Percentiles rank a stretch among this genome's conserved stretches.
Evolutionary conservation across 1,140 invertebrate species (phyloP).

Genomic region (Trigoniulus corallinus): DNA sequence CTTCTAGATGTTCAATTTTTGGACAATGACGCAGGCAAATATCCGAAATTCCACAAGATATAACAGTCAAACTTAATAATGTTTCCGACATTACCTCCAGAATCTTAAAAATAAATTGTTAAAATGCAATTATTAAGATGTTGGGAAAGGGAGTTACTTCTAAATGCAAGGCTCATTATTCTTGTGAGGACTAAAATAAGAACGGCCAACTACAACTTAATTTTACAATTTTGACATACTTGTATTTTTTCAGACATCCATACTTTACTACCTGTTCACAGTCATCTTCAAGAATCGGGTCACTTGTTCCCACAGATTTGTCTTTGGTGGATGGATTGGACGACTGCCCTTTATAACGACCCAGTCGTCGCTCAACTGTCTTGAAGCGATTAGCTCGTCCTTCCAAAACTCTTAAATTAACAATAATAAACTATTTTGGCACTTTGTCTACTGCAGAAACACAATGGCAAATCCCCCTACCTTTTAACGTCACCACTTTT

Average conservation of each 20-base stretch:
- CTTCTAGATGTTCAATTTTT: conserved; percentile 8
- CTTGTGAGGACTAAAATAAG: not conserved
- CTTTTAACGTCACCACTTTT: too few species aligned
- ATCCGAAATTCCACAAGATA: conserved; percentile 12
- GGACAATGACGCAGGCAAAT: conserved; percentile 7
- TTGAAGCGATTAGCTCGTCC: not conserved
- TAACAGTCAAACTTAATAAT: conserved; percentile 9
- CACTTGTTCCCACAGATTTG: conserved; percentile 12
- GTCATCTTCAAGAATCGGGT: conserved; percentile 13
- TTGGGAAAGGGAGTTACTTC: too few species aligned
- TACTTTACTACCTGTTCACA: conserved; percentile 5
- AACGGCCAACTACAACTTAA: too few species aligned
- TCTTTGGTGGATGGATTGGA: not conserved
- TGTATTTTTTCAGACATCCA: too few species aligned
- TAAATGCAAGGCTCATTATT: not conserved
- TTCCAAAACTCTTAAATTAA: not conserved
- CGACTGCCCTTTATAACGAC: not conserved
- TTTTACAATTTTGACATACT: too few species aligned
- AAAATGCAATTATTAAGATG: too few species aligned
- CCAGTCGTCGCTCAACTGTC: not conserved
- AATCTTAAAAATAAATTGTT: conserved; percentile 8
- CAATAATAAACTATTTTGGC: not conserved
- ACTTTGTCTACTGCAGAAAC: not conserved
- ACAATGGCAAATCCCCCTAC: too few species aligned
- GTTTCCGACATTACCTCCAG: conserved; percentile 7